Evolutionary conservation across 2,888 invertebrate species (phyloP).

Genomic region (Phorcus lineatus): DNA sequence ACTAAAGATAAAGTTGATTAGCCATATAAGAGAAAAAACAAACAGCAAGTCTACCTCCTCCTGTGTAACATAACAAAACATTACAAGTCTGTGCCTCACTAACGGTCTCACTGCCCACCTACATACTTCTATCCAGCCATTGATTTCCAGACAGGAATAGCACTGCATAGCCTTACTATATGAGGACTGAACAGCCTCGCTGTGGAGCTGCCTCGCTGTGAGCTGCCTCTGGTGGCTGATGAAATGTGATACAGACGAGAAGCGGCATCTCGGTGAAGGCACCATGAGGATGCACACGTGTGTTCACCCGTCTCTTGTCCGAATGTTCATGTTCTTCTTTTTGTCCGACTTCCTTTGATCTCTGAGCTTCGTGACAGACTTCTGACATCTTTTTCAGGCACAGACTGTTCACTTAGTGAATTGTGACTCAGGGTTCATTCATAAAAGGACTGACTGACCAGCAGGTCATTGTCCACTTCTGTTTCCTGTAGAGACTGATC

Average conservation of each 20-base stretch:
- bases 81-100: too few relatives aligned
- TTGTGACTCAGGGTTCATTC: too few relatives aligned
- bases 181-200: neutral
- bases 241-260: neutral
- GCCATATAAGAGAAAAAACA: too few relatives aligned
- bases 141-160: slow-evolving; percentile 1
- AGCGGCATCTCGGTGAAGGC: neutral
- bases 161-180: neutral
- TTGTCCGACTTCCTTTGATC: neutral
- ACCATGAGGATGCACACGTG: slow-evolving; percentile 11
- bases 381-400: neutral
- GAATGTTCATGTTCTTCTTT: slow-evolving; percentile 9
- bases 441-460: too few relatives aligned
- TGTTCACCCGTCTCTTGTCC: slow-evolving; percentile 7
- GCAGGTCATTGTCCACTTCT: too few relatives aligned
- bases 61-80: too few relatives aligned
- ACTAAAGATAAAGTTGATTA: too few relatives aligned
- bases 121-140: neutral
- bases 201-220: neutral
- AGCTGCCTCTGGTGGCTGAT: neutral
- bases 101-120: too few relatives aligned
- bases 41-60: too few relatives aligned
- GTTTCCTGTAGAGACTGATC: too few relatives aligned
- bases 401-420: neutral
- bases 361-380: neutral